Evolutionary conservation across 2,888 invertebrate species (phyloP), one percentile per base, ranked within the genome.

Genomic region (Pristionchus mayeri): DNA sequence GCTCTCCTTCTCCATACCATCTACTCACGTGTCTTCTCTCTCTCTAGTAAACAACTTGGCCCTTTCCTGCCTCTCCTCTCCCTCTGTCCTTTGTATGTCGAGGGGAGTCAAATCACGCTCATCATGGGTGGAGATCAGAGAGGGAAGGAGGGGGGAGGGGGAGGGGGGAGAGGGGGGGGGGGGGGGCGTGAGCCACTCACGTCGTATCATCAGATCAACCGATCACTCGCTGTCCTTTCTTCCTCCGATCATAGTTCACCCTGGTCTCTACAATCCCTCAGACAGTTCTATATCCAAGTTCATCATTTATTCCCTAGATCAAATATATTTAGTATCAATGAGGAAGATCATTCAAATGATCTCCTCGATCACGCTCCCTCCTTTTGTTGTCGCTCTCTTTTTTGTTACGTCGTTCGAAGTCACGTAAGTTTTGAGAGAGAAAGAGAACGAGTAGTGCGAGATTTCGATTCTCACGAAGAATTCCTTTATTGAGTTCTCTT

Each of bases 21-120:
- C 71, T 21, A 16, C 37, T 71, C 71, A 40, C 71, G 71, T 71
- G 71, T 71, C 71, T 63, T 27, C 63, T 63, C 44, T 71, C 40
- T 24, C 71, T 24, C 71, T 24, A n/a, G 71, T 71, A 40, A 71
- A 71, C 71, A 71, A 71, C 71, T 67, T 67, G 67, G 67, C 37
- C 67, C n/a, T 44, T 24, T 30, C 27, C 24, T 71, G 7, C 16
- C 71, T 40, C 40, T 44, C 34, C 27, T 63, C 34, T 63, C 63
- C 24, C 60, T 27, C 60, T 71, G 71, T 44, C 71, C 71, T 71
- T 71, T 71, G 50, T 48, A 50, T 78, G 30, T 78, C 24, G 75
- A 75, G 75, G 75, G 27, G 24, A 24, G 44, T n/a, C 3, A 13
- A 75, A 75, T 75, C 34, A 48, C 71, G 71, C 34, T 71, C 37